A percentile compares a stretch with the other conserved stretches of the same genome.
phyloP scores from a whole-genome alignment of 2,888 invertebrate species.

The Actias luna region DNA sequence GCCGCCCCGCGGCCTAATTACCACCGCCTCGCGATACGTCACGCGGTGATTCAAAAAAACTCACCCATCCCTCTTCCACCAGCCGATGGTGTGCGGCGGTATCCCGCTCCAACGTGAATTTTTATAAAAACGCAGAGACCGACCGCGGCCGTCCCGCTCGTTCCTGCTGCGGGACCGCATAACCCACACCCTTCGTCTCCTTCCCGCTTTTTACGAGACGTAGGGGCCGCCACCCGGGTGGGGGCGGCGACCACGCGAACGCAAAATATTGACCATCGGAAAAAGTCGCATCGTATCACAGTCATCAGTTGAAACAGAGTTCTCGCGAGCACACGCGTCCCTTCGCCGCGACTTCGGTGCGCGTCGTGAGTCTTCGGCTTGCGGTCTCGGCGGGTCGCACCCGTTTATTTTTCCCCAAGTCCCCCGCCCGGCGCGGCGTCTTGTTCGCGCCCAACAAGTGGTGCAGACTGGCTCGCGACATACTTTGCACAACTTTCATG shows the following conservation, averaged over 20 bases:
- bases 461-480: constrained; percentile 62
- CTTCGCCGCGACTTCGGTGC: constrained; percentile 70
- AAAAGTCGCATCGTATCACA: constrained; percentile 82
- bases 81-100: constrained; percentile 41
- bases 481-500: constrained; percentile 70
- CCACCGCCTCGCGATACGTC: constrained; percentile 78
- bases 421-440: constrained; percentile 68
- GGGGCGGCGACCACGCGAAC: constrained; percentile 81
- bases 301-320: constrained; percentile 82
- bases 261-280: constrained; percentile 83
- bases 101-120: constrained; percentile 73
- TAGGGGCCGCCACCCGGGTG: constrained; percentile 78
- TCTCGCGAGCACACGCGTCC: constrained; percentile 70
- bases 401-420: constrained; percentile 68
- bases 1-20: constrained; percentile 81
- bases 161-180: constrained; percentile 68
- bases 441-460: constrained; percentile 78
- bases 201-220: constrained; percentile 83
- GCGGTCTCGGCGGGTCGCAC: constrained; percentile 68
- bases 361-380: constrained; percentile 78
- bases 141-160: constrained; percentile 78
- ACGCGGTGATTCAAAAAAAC: constrained; percentile 79
- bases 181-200: constrained; percentile 79
- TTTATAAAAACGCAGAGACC: constrained; percentile 82
- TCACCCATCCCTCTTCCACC: constrained; percentile 73